Conservation (phyloP, 2,113 vertebrate genomes). For the Daubentonia madagascariensis region DNA sequence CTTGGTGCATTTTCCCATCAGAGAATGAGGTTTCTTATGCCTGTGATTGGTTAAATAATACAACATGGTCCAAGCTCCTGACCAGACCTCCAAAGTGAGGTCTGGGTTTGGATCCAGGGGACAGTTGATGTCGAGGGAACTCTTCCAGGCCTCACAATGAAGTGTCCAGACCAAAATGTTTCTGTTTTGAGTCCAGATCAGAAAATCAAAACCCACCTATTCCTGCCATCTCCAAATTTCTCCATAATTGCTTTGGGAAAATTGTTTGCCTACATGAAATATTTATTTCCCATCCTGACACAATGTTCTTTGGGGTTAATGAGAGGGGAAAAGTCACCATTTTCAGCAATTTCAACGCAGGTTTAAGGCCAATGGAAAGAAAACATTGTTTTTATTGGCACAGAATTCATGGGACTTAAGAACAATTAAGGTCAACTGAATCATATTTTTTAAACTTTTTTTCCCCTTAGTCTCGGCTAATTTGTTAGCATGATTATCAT, state of each 20-base stretch:
- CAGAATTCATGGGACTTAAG: constrained; percentile 37
- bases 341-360: constrained; percentile 47
- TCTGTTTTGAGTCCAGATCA: not conserved
- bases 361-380: constrained; percentile 28
- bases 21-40: constrained; percentile 1
- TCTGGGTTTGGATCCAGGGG: not conserved
- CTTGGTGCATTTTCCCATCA: not conserved
- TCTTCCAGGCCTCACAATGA: not conserved
- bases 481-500: constrained; percentile 49
- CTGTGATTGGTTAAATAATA: constrained; percentile 20
- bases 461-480: not conserved
- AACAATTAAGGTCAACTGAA: constrained; percentile 49
- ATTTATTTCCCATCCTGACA: constrained; percentile 35
- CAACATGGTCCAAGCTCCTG: not conserved
- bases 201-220: constrained; percentile 25
- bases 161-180: constrained; percentile 25
- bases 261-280: constrained; percentile 45
- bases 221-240: constrained; percentile 21
- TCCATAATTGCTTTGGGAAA: constrained; percentile 36
- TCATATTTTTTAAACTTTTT: not conserved
- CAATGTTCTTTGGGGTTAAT: constrained; percentile 57
- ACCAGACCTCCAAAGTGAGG: not conserved
- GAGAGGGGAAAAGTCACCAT: constrained; percentile 26
- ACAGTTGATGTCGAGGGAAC: not conserved
- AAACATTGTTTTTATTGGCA: constrained; percentile 55